These are phyloP conservation scores for Caenorhabditis auriculariae DNA, from an alignment of 2,888 invertebrate species.

Conservation along the genomic window DNA sequence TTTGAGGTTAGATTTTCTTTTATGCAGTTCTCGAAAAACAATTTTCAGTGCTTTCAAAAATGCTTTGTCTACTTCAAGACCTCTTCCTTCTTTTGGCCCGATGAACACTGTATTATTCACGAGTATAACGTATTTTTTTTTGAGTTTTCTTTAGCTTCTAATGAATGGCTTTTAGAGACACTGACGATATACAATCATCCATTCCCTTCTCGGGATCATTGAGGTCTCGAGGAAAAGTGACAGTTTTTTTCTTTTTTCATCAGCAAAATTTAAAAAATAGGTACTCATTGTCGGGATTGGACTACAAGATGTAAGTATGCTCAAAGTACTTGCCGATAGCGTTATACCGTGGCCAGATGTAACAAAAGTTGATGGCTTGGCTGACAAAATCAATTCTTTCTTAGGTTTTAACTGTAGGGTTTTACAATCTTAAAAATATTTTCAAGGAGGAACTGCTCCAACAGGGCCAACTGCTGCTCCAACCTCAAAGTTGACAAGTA, in stretches of 20 bases:
- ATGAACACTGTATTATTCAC: constrained; percentile 20
- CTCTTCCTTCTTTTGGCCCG: constrained; percentile 10
- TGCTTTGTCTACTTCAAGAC: constrained; percentile 2
- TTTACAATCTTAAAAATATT: no score
- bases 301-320: background rate
- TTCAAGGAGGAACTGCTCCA: no score
- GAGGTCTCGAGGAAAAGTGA: constrained; percentile 13
- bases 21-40: background rate
- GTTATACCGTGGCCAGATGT: background rate
- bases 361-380: background rate
- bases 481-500: no score
- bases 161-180: constrained; percentile 1
- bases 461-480: no score
- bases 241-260: no score
- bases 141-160: background rate
- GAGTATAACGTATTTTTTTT: constrained; percentile 12
- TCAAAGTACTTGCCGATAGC: background rate
- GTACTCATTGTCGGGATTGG: constrained; percentile 14
- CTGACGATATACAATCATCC: constrained; percentile 4
- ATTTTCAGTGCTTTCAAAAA: constrained; percentile 16
- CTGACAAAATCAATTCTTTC: background rate
- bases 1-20: background rate
- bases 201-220: constrained; percentile 1
- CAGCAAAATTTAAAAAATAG: background rate
- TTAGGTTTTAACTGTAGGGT: no score